Evolutionary conservation across 2,113 vertebrate genomes (phyloP), one percentile per base, ranked within the genome.

Genomic region (Mobula birostris): DNA sequence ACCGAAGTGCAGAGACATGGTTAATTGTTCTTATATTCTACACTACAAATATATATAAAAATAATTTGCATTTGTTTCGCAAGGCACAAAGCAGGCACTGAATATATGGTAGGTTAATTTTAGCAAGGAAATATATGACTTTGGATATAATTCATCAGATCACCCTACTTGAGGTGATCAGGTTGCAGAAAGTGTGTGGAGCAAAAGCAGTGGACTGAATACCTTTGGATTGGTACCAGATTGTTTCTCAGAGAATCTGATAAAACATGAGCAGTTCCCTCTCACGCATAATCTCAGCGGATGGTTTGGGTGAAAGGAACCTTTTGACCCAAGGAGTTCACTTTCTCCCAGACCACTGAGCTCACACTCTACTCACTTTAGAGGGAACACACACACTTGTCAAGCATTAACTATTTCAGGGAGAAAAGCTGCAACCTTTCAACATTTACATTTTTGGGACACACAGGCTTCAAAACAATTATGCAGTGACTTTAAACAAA

Each of bases 51-150:
- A 68, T 68, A 63, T 27, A 88, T n/a, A 32, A 32, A 32, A 66
- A 61, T 68, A 83, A 61, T 85, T 85, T 61, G 48, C 9, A n/a
- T 61, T 90, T 19, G 1, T 15, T 19, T 66, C 19, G 7, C 29
- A 90, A 88, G 85, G 85, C 80, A 83, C 80, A 83, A 56, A 21
- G 80, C 85, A 90, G 29, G 15, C 14, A 17, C 66, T 90, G 29
- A 5, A 90, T 68, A 90, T 63, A 15, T 2, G 1, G 56, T 61
- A n/a, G 29, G 29, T 90, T 66, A 19, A 90, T 32, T 66, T n/a
- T 19, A 14, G 58, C 85, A 90, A 27, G 66, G 61, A 5, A 88
- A 88, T 88, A 88, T 88, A 66, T 66, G 85, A 29, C 29, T 66
- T 66, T 32, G 63, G 63, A 68, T 90, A 90, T n/a, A 66, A 66